phyloP scores from a whole-genome alignment of 2,888 invertebrate species.

The Brachynemurus nebulosus region DNA sequence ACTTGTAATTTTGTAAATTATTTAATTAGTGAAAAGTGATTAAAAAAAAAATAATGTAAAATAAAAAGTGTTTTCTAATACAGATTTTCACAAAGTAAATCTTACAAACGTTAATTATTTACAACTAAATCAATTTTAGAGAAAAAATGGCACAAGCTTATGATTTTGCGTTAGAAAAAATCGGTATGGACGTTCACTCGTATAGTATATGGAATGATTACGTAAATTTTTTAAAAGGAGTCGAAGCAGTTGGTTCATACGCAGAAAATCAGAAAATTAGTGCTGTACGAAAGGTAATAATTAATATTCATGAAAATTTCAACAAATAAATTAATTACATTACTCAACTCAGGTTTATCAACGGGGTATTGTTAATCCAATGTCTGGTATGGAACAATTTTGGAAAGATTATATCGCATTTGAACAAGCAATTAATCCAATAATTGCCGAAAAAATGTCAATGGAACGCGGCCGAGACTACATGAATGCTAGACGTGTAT shows the following conservation, averaged over 20 bases:
- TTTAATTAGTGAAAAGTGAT: slow-evolving; percentile 5
- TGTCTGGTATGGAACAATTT: slow-evolving; percentile 90
- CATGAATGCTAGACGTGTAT: slow-evolving; percentile 92
- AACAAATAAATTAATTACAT: background rate
- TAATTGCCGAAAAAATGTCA: slow-evolving; percentile 94
- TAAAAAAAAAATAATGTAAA: slow-evolving; percentile 12
- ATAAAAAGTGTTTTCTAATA: too few relatives aligned
- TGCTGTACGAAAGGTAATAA: slow-evolving; percentile 80
- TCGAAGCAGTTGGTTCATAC: slow-evolving; percentile 95
- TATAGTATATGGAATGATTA: slow-evolving; percentile 98
- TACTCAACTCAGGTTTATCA: slow-evolving; percentile 77
- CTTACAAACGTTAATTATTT: too few relatives aligned
- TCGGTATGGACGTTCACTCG: slow-evolving; percentile 96
- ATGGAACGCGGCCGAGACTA: slow-evolving; percentile 93
- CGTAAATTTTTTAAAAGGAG: slow-evolving; percentile 86
- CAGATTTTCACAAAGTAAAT: too few relatives aligned
- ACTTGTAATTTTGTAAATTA: background rate
- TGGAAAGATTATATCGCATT: slow-evolving; percentile 98
- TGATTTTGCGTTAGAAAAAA: slow-evolving; percentile 97
- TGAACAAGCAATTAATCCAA: slow-evolving; percentile 67
- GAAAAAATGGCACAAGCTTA: slow-evolving; percentile 99
- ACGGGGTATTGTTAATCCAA: slow-evolving; percentile 88
- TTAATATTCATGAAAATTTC: background rate
- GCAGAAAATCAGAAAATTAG: slow-evolving; percentile 99
- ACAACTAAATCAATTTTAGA: slow-evolving; percentile 36